Evolutionary conservation across 2,113 vertebrate species (phyloP).

Genomic region (Siniperca knerii): DNA sequence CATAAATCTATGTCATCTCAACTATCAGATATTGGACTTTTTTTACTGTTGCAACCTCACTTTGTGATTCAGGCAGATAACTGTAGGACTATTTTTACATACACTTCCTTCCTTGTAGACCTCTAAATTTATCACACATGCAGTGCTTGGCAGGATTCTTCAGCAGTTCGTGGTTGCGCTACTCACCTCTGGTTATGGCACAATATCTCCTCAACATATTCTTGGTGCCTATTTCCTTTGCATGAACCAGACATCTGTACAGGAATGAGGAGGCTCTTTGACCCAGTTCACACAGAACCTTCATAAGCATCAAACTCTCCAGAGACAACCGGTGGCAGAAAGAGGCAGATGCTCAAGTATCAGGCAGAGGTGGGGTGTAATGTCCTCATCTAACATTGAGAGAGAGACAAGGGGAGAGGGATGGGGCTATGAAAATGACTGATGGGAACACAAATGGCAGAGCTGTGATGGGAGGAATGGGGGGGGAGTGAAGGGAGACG

Average conservation of each 20-base stretch:
- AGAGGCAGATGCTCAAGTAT: slow-evolving; percentile 66
- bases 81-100: background rate
- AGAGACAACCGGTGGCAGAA: slow-evolving; percentile 33
- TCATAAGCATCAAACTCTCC: slow-evolving; percentile 42
- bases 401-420: slow-evolving; percentile 53
- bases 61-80: slow-evolving; percentile 11
- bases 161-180: background rate
- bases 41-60: background rate
- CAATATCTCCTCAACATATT: background rate
- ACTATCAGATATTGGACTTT: background rate
- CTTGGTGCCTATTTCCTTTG: slow-evolving; percentile 12
- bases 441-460: slow-evolving; percentile 74
- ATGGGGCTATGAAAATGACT: slow-evolving; percentile 76
- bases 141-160: slow-evolving; percentile 2
- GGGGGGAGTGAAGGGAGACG: slow-evolving; percentile 34
- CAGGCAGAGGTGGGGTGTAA: slow-evolving; percentile 54
- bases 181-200: background rate
- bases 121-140: background rate
- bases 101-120: background rate
- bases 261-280: slow-evolving; percentile 53
- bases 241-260: slow-evolving; percentile 29
- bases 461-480: slow-evolving; percentile 60
- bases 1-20: background rate
- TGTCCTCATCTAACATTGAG: slow-evolving; percentile 63
- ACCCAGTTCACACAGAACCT: slow-evolving; percentile 65